Percentiles rank a stretch among this genome's conserved stretches.
These are phyloP conservation scores for Amaurobius ferox DNA, from an alignment of 2,888 invertebrate species.

Conservation along the genomic window DNA sequence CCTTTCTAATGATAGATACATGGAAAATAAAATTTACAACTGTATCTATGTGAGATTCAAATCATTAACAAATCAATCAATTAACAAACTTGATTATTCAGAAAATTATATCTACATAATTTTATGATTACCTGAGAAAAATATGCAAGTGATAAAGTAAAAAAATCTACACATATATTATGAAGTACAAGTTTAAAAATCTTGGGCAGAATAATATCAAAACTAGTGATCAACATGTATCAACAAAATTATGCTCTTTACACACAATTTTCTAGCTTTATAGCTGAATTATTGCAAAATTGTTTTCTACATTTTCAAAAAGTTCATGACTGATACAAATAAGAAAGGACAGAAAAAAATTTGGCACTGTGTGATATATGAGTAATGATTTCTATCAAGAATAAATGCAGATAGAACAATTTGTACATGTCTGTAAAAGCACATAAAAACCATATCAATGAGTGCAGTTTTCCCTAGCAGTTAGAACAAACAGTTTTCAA, in stretches of 20 bases:
- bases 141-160: too few relatives aligned
- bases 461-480: not conserved
- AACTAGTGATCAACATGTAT: conserved; percentile 45
- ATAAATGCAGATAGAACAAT: conserved; percentile 19
- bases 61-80: too few relatives aligned
- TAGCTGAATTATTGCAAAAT: conserved; percentile 25
- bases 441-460: conserved; percentile 11
- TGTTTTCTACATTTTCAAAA: not conserved
- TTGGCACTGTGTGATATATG: conserved; percentile 47
- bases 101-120: too few relatives aligned
- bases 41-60: too few relatives aligned
- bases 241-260: conserved; percentile 24
- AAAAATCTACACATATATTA: too few relatives aligned
- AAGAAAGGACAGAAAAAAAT: conserved; percentile 35
- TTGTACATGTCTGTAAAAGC: conserved; percentile 11
- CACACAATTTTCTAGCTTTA: conserved; percentile 35
- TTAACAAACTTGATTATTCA: too few relatives aligned
- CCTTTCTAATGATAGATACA: too few relatives aligned
- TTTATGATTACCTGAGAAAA: too few relatives aligned
- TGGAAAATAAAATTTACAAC: too few relatives aligned
- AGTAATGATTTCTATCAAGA: conserved; percentile 28
- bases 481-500: conserved; percentile 19
- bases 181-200: too few relatives aligned
- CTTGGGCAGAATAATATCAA: not conserved
- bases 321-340: not conserved